Conservation (phyloP, 2,797 vertebrate species). For the Cuniculus paca region DNA sequence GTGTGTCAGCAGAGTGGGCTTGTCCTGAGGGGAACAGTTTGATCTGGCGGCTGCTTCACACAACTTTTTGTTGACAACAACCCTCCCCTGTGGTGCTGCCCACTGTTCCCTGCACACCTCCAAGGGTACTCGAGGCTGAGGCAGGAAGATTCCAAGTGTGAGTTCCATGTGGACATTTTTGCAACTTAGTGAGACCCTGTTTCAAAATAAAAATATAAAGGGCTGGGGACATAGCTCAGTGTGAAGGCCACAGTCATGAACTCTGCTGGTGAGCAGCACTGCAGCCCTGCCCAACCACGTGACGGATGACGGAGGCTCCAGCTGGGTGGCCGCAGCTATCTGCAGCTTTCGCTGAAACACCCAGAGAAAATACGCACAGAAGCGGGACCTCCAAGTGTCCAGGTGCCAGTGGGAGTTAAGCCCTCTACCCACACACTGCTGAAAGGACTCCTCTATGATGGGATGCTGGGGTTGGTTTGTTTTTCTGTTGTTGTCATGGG, state of each 20-base stretch:
- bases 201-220: not conserved
- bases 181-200: not conserved
- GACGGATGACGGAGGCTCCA: not conserved
- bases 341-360: not conserved
- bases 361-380: not conserved
- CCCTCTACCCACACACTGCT: not conserved
- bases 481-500: not conserved
- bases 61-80: not conserved
- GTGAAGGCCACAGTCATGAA: rapidly evolving
- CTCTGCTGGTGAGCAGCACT: too few species aligned
- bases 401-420: not conserved
- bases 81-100: not conserved
- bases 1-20: not conserved
- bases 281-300: not conserved
- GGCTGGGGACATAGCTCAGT: not conserved
- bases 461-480: not conserved
- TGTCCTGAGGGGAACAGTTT: not conserved
- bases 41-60: not conserved
- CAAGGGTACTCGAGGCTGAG: not conserved
- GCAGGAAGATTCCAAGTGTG: not conserved
- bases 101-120: not conserved
- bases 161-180: not conserved
- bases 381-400: not conserved
- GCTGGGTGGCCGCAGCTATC: not conserved
- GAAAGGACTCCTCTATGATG: not conserved